A percentile compares a stretch with the other conserved stretches of the same genome.
Conservation (phyloP, 2,113 vertebrate species). For the Ia io region DNA sequence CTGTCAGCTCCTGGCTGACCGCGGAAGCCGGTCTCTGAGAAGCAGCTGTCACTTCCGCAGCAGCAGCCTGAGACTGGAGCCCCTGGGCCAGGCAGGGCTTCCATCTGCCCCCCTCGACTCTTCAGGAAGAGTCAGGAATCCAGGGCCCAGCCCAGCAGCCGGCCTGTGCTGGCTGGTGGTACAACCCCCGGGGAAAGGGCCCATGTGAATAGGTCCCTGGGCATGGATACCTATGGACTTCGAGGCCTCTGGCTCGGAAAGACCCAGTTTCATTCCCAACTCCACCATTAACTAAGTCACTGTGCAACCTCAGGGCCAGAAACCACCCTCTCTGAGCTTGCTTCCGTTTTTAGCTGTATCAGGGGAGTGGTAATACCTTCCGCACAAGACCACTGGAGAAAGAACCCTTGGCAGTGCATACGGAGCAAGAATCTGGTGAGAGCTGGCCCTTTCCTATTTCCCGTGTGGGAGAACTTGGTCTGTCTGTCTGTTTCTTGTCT, state of each 20-base stretch:
- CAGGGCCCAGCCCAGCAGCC: not conserved
- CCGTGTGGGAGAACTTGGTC: not conserved
- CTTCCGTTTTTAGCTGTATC: not conserved
- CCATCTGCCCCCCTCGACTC: not conserved
- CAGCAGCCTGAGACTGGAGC: not conserved
- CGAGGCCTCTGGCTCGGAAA: not conserved
- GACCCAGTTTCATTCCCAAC: not conserved
- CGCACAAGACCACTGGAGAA: not conserved
- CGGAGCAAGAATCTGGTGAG: not conserved
- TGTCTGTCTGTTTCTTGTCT: not conserved
- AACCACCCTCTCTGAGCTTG: not conserved
- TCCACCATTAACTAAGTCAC: not conserved
- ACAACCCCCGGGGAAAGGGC: not conserved
- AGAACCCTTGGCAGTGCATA: too few species aligned
- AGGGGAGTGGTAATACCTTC: too few species aligned
- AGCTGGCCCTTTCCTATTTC: not conserved
- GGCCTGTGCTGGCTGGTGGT: not conserved
- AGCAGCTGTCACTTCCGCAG: slow-evolving; percentile 20
- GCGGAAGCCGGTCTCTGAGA: not conserved
- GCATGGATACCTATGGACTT: not conserved
- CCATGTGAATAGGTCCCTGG: not conserved
- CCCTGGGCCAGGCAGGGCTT: not conserved
- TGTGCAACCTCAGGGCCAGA: not conserved
- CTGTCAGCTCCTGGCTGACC: slow-evolving; percentile 34
- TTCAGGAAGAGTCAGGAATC: not conserved